Base-by-base conservation (phyloP, 2,888 invertebrate species). In the Drosophila nr. medialis region DNA sequence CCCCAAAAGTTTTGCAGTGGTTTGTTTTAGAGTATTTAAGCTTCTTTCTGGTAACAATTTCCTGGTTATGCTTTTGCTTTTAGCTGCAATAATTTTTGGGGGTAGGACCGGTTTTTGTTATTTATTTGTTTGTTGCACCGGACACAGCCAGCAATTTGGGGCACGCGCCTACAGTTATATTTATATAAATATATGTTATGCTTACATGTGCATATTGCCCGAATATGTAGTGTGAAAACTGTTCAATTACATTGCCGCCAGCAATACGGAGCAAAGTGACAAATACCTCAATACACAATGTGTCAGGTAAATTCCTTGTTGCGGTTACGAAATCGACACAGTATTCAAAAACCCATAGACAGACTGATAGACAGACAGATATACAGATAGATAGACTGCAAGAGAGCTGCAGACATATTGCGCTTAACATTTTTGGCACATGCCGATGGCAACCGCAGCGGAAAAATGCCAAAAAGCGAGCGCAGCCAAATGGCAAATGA, bases 401-500 rank as follows among this genome's bases (percentile, higher is more conserved):
- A 64, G 73, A 77, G 63, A 58, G 65, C 50, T 79, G 83, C 67
- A 77, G 84, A 86, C 78, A 75, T 77, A 71, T 82, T 82, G 77
- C 59, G 76, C 73, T 82, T 86, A 74, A 72, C 69, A 75, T 81
- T 74, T 76, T 82, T 88, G 90, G 90, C 90, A 90, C 88, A 85
- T 88, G 85, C 83, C 88, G 76, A 68, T 67, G 82, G 87, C 79
- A 89, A 86, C 89, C 89, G 83, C 83, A 83, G 84, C 75, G 84
- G 65, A 86, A 86, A 86, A 83, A 86, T 77, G 86, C 81, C 71
- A 83, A 72, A 66, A 86, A 66, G 60, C 58, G 62, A 60, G 70
- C 55, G 73, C 80, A 85, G 74, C 79, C 86, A 87, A 89, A 88
- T 88, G 78, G 78, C 84, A 86, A 90, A 89, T 88, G 89, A 89